A percentile compares a stretch with the other conserved stretches of the same genome.
phyloP scores from a whole-genome alignment of 2,888 invertebrate genomes.

The Sarcophaga carnaria region DNA sequence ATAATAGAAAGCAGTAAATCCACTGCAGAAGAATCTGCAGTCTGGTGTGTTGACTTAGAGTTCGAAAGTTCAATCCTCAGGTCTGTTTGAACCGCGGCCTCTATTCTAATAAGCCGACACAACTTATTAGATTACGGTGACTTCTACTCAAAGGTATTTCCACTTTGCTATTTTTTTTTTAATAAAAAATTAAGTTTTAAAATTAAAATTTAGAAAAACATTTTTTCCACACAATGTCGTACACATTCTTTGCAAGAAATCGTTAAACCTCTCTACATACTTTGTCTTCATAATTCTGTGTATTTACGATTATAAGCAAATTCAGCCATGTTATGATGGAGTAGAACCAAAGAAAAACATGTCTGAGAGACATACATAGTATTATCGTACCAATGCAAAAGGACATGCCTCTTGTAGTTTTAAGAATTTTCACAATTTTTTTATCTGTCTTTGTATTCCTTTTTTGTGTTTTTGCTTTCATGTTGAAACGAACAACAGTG shows the following conservation, averaged over 20 bases:
- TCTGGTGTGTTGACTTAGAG: no score
- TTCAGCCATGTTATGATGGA: conserved; percentile 30
- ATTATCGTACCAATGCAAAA: conserved; percentile 10
- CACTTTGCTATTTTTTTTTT: neutral
- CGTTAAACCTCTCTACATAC: neutral
- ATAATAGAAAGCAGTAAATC: no score
- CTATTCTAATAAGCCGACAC: no score
- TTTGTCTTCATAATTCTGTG: neutral
- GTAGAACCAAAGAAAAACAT: conserved; percentile 41
- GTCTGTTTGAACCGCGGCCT: no score
- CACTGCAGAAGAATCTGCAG: no score
- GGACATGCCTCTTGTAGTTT: conserved; percentile 40
- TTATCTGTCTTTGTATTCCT: neutral
- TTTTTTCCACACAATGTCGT: neutral
- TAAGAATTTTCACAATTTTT: conserved; percentile 11
- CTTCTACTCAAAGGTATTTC: neutral
- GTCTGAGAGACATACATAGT: conserved; percentile 32
- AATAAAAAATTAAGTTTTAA: neutral
- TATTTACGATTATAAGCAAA: conserved; percentile 34
- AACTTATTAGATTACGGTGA: no score
- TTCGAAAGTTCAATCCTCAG: no score
- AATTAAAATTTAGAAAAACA: neutral
- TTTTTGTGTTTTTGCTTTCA: conserved; percentile 9
- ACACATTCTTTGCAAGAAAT: neutral
- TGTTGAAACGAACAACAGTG: conserved; percentile 5